Conservation (phyloP, 2,888 invertebrate species). For the Leptopilina syphax region DNA sequence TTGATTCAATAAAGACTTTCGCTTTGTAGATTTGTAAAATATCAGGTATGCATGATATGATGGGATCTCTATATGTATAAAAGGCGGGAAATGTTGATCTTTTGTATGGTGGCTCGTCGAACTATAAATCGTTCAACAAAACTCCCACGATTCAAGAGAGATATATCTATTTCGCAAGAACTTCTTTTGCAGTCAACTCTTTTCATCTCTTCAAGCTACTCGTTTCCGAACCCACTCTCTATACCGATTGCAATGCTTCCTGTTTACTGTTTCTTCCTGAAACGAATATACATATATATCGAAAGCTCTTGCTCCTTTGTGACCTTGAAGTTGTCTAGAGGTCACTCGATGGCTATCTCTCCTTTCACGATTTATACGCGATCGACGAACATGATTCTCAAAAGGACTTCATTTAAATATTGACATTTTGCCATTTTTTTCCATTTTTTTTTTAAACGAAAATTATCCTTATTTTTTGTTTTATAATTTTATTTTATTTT, state of each 20-base stretch:
- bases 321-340: slow-evolving; percentile 64
- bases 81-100: slow-evolving; percentile 54
- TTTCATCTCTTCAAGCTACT: slow-evolving; percentile 16
- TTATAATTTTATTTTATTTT: too few species aligned
- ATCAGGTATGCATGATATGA: slow-evolving; percentile 26
- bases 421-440: not conserved
- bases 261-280: slow-evolving; percentile 61
- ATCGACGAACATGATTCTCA: slow-evolving; percentile 19
- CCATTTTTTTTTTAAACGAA: not conserved
- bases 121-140: slow-evolving; percentile 65
- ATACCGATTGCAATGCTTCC: slow-evolving; percentile 57
- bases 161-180: slow-evolving; percentile 49
- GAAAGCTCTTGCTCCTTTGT: slow-evolving; percentile 58
- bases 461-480: too few species aligned
- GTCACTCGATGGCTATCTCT: slow-evolving; percentile 64
- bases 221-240: slow-evolving; percentile 11
- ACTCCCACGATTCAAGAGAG: slow-evolving; percentile 66
- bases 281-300: slow-evolving; percentile 55
- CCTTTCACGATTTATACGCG: slow-evolving; percentile 61
- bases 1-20: slow-evolving; percentile 5
- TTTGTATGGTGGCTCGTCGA: slow-evolving; percentile 57
- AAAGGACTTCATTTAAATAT: slow-evolving; percentile 31
- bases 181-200: slow-evolving; percentile 42
- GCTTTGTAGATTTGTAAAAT: slow-evolving; percentile 23
- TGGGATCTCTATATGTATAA: slow-evolving; percentile 13